Base-by-base conservation (phyloP, 2,797 vertebrate species). In the Adelosebastes latens region DNA sequence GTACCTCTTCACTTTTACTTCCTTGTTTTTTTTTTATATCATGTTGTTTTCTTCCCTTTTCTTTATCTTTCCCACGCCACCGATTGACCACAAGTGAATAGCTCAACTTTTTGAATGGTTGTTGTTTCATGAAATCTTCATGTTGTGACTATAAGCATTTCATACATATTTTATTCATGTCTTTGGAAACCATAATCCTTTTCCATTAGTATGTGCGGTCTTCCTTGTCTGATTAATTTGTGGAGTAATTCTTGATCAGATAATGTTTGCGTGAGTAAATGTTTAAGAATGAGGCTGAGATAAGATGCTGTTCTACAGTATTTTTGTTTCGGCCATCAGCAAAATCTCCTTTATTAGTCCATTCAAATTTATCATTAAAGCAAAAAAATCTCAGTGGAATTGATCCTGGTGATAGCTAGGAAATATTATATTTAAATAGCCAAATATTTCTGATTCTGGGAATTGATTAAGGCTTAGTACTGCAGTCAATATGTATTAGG, bases 31-130 rank as follows among this genome's bases (percentile, higher is more conserved):
- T 32, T 3, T 4, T 34, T 9, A 22, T 13, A 5, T 16, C 3
- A 8, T 24, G 2, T 6, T 14, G 1, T 32, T 61, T 85, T 86
- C 77, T 83, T 87, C 70, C 52, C 59, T 63, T 75, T 83, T 80
- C 55, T 74, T 34, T 2, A 16, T 49, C 24, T 71, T 69, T 67
- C 2, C 31, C 31, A 66, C 60, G 2, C 83, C 27, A 36, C 5
- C 5, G 4, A 46, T 32, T 64, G 20, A 65, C 34, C 29, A n/a
- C 4, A 64, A 56, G 20, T 53, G 24, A 71, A 42, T 32, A 24
- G 8, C 12, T 69, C 2, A 36, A 24, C 53, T 68, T 27, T 68
- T 4, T 36, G 18, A 70, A 75, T 60, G 8, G 61, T 46, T 67
- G 16, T 70, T 62, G 13, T 36, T 52, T 52, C 49, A 9, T 9